These are phyloP conservation scores for Ceratina calcarata DNA, from an alignment of 1,140 invertebrate genomes.

Conservation along the genomic window DNA sequence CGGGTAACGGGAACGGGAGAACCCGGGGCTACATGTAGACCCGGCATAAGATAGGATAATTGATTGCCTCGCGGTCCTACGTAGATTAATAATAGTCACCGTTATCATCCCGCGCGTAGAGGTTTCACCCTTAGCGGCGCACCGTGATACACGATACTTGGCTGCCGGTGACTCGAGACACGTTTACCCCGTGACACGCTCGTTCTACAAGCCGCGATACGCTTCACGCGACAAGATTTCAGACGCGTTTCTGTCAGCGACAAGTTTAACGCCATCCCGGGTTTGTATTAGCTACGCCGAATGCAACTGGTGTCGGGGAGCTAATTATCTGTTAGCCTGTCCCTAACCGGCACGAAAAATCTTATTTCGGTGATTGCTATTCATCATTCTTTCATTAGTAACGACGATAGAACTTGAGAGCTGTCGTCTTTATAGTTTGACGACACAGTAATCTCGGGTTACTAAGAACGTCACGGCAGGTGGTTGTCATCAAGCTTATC, in stretches of 20 bases:
- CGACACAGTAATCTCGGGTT: too few species aligned
- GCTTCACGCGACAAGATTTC: slow-evolving; percentile 54
- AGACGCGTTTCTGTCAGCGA: slow-evolving; percentile 49
- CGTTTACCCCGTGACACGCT: slow-evolving; percentile 51
- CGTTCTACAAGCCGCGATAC: slow-evolving; percentile 44
- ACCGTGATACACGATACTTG: slow-evolving; percentile 65
- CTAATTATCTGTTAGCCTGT: background rate
- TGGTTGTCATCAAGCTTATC: slow-evolving; percentile 7
- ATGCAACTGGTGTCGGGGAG: slow-evolving; percentile 56
- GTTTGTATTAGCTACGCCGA: slow-evolving; percentile 41
- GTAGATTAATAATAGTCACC: slow-evolving; percentile 69
- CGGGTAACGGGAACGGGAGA: background rate
- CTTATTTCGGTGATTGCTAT: too few species aligned
- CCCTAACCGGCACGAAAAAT: too few species aligned
- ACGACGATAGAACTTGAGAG: too few species aligned
- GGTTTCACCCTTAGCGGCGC: slow-evolving; percentile 46
- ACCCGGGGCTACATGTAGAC: slow-evolving; percentile 36
- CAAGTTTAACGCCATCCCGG: slow-evolving; percentile 44
- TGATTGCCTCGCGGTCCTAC: slow-evolving; percentile 64
- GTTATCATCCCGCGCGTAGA: slow-evolving; percentile 62
- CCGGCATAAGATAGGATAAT: slow-evolving; percentile 67
- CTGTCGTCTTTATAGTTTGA: too few species aligned
- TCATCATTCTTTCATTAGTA: too few species aligned
- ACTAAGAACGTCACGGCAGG: background rate
- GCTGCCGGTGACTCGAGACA: slow-evolving; percentile 59